phyloP scores from a whole-genome alignment of 2,113 vertebrate species.

The Amblyopsis rosae region DNA sequence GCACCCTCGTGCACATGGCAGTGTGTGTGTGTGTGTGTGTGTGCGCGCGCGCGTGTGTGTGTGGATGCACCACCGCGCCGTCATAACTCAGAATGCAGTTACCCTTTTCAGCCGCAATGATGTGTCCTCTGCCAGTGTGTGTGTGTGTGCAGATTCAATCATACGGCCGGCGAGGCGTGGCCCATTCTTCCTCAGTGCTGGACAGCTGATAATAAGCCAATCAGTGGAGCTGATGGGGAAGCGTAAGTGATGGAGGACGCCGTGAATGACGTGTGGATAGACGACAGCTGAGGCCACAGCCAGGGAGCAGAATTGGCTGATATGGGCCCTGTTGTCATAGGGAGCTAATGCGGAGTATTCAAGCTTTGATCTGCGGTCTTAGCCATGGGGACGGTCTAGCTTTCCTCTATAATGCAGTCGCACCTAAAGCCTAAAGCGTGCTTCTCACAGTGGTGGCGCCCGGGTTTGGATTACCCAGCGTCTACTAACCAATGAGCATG shows the following conservation, averaged over 20 bases:
- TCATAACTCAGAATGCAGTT: no score
- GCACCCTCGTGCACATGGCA: not conserved
- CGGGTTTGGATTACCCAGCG: slow-evolving; percentile 36
- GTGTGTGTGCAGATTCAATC: slow-evolving; percentile 22
- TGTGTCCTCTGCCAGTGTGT: not conserved
- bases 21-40: slow-evolving; percentile 3
- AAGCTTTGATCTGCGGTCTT: not conserved
- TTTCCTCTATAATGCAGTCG: slow-evolving; percentile 33
- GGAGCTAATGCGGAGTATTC: slow-evolving; percentile 27
- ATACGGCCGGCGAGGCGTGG: slow-evolving; percentile 52
- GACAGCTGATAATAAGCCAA: slow-evolving; percentile 73
- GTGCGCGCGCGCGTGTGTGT: slow-evolving; percentile 1
- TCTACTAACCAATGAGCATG: no score
- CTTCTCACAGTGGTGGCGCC: slow-evolving; percentile 19
- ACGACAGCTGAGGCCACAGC: slow-evolving; percentile 49
- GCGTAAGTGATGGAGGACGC: slow-evolving; percentile 62
- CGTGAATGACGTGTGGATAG: slow-evolving; percentile 48
- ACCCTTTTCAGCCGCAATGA: not conserved
- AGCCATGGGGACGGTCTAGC: slow-evolving; percentile 31
- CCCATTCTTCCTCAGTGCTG: slow-evolving; percentile 51
- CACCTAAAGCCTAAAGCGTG: not conserved
- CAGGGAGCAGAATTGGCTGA: slow-evolving; percentile 32
- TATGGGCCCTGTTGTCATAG: slow-evolving; percentile 34
- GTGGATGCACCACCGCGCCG: not conserved
- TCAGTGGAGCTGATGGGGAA: slow-evolving; percentile 61